Conservation (phyloP, 2,113 vertebrate genomes). For the mouse (Mus musculus) region DNA sequence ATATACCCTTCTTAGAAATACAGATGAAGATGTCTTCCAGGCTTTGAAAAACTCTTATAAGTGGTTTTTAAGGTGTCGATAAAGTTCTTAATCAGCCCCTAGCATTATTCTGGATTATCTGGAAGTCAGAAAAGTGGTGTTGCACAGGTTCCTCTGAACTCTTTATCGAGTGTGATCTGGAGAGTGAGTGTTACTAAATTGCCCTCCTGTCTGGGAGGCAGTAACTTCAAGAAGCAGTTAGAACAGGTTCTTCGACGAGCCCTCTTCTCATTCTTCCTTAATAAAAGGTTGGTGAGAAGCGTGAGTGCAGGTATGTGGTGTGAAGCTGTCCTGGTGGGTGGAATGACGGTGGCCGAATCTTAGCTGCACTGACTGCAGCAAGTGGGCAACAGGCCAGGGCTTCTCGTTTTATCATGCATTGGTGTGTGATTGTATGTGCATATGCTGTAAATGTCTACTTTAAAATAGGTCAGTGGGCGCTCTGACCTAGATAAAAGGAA, state of each 20-base stretch:
- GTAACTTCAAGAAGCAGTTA: background rate
- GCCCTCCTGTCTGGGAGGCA: background rate
- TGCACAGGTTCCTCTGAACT: constrained; percentile 1
- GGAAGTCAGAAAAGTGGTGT: constrained; percentile 21
- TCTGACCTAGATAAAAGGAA: background rate
- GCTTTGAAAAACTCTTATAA: background rate
- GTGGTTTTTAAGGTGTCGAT: background rate
- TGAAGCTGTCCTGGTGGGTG: background rate
- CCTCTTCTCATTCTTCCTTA: background rate
- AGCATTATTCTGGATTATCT: constrained; percentile 24
- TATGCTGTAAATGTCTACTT: background rate
- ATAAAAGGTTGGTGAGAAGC: background rate
- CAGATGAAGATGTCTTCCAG: background rate
- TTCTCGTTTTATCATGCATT: background rate
- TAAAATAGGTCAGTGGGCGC: background rate
- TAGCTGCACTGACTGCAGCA: background rate
- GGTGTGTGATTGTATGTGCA: background rate
- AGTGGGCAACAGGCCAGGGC: background rate
- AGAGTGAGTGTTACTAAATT: background rate
- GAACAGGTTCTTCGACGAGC: background rate
- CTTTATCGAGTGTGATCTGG: background rate
- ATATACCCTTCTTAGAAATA: constrained; percentile 22
- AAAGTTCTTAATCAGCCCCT: background rate
- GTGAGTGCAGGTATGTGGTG: background rate
- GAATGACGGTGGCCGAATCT: background rate